These are phyloP conservation scores for Steinernema hermaphroditum DNA, from an alignment of 2,888 invertebrate species.

Conservation along the genomic window DNA sequence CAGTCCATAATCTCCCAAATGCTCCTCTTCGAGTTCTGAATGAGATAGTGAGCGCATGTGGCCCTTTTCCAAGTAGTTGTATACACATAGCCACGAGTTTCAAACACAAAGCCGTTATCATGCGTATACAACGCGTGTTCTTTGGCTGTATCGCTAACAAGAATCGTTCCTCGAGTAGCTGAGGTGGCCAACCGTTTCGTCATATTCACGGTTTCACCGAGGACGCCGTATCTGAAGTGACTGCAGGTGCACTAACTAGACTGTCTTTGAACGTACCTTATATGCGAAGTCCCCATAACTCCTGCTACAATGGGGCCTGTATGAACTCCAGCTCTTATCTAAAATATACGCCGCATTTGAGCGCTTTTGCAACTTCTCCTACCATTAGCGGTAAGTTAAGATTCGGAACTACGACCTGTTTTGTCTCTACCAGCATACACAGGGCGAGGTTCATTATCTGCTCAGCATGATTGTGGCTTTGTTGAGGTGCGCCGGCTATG, in stretches of 20 bases:
- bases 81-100: conserved; percentile 55
- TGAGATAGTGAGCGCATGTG: conserved; percentile 55
- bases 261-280: conserved; percentile 38
- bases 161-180: conserved; percentile 50
- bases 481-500: conserved; percentile 66
- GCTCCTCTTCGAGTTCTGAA: conserved; percentile 57
- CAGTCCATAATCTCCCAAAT: conserved; percentile 56
- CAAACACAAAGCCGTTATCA: conserved; percentile 54
- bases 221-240: conserved; percentile 57
- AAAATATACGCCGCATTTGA: conserved; percentile 21
- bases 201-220: conserved; percentile 57
- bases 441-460: conserved; percentile 65
- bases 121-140: conserved; percentile 40
- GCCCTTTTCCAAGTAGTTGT: conserved; percentile 45
- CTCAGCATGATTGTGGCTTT: conserved; percentile 61
- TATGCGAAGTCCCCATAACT: conserved; percentile 56
- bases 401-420: conserved; percentile 55
- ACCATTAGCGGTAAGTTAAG: conserved; percentile 53
- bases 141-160: conserved; percentile 57
- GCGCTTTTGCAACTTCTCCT: background rate
- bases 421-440: conserved; percentile 65
- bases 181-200: conserved; percentile 44
- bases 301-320: conserved; percentile 60
- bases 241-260: background rate
- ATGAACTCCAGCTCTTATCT: conserved; percentile 55